phyloP scores from a whole-genome alignment of 1,140 invertebrate species.

The Eriosoma lanigerum region DNA sequence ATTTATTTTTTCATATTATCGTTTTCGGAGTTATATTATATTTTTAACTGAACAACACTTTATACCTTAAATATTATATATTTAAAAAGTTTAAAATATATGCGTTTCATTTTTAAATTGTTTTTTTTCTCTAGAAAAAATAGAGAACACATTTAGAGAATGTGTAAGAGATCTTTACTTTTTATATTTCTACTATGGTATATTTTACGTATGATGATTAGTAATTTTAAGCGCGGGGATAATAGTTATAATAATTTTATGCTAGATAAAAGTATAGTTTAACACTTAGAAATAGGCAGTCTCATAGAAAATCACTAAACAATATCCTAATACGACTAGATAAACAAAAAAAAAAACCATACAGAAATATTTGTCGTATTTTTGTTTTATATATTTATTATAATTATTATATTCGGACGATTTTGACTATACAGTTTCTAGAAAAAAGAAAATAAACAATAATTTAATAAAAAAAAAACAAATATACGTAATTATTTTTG shows the following conservation, averaged over 20 bases:
- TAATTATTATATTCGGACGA: not conserved
- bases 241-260: not conserved
- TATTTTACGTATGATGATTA: not conserved
- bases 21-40: too few relatives aligned
- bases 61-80: too few relatives aligned
- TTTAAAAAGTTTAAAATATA: too few relatives aligned
- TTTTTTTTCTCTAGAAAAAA: not conserved
- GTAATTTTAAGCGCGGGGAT: not conserved
- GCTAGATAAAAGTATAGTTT: conserved; percentile 29
- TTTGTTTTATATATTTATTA: not conserved
- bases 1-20: too few relatives aligned
- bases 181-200: not conserved
- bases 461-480: not conserved
- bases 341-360: not conserved
- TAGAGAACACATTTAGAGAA: not conserved
- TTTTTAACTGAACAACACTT: too few relatives aligned
- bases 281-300: conserved; percentile 47
- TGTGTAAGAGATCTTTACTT: not conserved
- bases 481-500: not conserved
- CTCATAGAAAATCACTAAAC: conserved; percentile 50
- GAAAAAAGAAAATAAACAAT: not conserved
- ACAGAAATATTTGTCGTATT: not conserved
- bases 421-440: not conserved
- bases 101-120: too few relatives aligned
- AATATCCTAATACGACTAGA: conserved; percentile 28